Percentiles rank a stretch among this genome's conserved stretches.
These are phyloP conservation scores for Crocodylus rhombifer DNA, from an alignment of 2,797 vertebrate species.

Conservation along the genomic window DNA sequence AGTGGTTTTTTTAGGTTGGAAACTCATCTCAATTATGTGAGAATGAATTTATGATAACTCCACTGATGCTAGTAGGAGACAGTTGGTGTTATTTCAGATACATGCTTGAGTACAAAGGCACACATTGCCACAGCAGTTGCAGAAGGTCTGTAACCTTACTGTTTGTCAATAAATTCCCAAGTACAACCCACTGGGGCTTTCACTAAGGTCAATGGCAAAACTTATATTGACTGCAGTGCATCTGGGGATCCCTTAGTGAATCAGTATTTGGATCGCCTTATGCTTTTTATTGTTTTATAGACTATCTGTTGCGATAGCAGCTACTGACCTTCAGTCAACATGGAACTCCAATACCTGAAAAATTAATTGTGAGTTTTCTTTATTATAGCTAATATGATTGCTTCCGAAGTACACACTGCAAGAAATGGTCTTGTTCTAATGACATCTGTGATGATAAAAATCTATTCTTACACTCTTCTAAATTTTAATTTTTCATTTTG, in stretches of 20 bases:
- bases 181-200: neutral
- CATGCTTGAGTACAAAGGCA: neutral
- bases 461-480: neutral
- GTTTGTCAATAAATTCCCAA: neutral
- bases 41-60: neutral
- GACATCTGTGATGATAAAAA: neutral
- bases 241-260: neutral
- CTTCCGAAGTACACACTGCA: conserved; percentile 11
- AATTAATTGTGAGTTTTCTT: conserved; percentile 46
- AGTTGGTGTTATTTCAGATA: neutral
- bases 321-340: conserved; percentile 59
- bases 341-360: conserved; percentile 61
- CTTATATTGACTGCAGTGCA: conserved; percentile 7
- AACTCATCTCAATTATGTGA: fast-evolving
- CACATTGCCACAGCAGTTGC: neutral
- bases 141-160: neutral
- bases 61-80: neutral
- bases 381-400: conserved; percentile 19
- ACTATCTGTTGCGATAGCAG: conserved; percentile 51
- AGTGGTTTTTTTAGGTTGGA: neutral
- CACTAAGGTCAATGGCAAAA: neutral
- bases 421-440: neutral
- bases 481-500: neutral
- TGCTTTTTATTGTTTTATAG: conserved; percentile 65
- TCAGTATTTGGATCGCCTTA: conserved; percentile 1